Conservation (phyloP, 2,888 invertebrate genomes). For the Xylota segnis region DNA sequence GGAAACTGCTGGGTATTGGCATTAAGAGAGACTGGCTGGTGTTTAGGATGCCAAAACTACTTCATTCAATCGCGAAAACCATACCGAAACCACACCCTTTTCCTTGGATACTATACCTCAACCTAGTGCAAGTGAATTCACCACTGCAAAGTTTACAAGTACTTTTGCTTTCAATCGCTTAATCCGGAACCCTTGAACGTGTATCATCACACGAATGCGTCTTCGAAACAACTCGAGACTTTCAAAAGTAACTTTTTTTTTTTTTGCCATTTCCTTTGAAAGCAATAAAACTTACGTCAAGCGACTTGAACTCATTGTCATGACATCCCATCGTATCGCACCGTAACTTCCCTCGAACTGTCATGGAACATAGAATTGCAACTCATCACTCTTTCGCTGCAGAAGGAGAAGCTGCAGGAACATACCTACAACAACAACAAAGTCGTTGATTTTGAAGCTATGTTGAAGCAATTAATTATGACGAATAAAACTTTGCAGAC, state of each 20-base stretch:
- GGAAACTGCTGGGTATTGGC: too few relatives aligned
- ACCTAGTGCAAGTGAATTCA: too few relatives aligned
- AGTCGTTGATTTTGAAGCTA: slow-evolving; percentile 34
- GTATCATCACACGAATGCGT: neutral
- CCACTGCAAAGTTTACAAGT: too few relatives aligned
- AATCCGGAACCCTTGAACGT: neutral
- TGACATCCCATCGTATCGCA: neutral
- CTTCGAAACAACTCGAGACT: slow-evolving; percentile 1
- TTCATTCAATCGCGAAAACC: too few relatives aligned
- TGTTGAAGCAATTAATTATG: slow-evolving; percentile 71
- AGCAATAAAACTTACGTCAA: slow-evolving; percentile 15
- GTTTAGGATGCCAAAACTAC: too few relatives aligned
- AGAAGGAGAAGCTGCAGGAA: neutral
- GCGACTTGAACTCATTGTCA: slow-evolving; percentile 33
- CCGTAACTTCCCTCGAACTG: slow-evolving; percentile 11
- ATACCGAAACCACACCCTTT: too few relatives aligned
- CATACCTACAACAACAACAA: slow-evolving; percentile 33
- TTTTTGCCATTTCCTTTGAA: neutral
- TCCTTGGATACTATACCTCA: too few relatives aligned
- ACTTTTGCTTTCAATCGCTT: too few relatives aligned
- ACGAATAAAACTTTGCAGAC: slow-evolving; percentile 72
- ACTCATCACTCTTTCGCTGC: slow-evolving; percentile 10
- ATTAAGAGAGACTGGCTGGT: too few relatives aligned
- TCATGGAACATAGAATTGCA: slow-evolving; percentile 14
- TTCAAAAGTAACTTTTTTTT: slow-evolving; percentile 3